These are phyloP conservation scores for Brachyistius frenatus DNA, from an alignment of 2,113 vertebrate genomes.

Conservation along the genomic window DNA sequence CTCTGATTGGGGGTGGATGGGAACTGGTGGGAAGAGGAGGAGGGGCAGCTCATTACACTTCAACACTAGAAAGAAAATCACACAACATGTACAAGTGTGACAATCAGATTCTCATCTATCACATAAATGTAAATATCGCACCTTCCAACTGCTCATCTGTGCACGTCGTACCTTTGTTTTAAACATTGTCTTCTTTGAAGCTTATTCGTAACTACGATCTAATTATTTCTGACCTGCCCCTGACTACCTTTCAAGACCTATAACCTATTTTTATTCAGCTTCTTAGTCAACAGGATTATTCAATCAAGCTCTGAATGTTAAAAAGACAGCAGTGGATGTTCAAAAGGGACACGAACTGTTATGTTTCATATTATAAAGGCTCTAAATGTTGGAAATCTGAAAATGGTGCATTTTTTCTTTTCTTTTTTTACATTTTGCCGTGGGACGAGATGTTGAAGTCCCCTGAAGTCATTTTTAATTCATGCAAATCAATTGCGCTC, in stretches of 20 bases:
- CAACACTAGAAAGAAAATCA: constrained; percentile 21
- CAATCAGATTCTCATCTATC: neutral
- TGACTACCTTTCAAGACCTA: neutral
- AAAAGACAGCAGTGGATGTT: neutral
- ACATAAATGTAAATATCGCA: neutral
- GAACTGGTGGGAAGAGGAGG: neutral
- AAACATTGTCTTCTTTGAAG: neutral
- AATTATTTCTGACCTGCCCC: neutral
- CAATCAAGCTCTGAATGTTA: neutral
- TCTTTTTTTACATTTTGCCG: no score
- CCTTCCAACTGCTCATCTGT: neutral
- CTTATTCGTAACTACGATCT: neutral
- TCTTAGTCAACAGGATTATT: neutral
- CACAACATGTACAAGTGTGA: constrained; percentile 5
- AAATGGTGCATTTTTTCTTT: no score
- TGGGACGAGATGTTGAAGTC: no score
- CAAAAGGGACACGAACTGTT: neutral
- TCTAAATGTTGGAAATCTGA: neutral
- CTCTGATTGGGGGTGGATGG: constrained; percentile 80
- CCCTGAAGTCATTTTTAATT: no score
- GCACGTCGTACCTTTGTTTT: no score
- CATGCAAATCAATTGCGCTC: no score
- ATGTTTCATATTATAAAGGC: neutral
- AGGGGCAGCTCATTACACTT: constrained; percentile 63
- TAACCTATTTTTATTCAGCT: neutral